Percentiles rank a stretch among this genome's conserved stretches.
Evolutionary conservation across 2,888 invertebrate genomes (phyloP).

Genomic region (Helobdella robusta): DNA sequence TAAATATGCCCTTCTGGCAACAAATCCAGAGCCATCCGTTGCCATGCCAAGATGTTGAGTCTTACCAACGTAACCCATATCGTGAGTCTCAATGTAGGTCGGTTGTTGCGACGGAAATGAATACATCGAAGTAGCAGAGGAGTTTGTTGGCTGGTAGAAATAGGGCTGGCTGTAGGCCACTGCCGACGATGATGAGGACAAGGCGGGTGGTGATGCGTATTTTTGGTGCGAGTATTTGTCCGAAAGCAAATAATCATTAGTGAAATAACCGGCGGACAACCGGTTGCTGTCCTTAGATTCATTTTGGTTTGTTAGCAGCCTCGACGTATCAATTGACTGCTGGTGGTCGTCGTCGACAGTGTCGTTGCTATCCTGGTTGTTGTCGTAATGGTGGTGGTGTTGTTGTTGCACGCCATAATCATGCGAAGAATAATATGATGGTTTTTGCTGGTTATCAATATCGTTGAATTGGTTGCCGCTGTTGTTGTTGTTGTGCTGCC

Average conservation of each 20-base stretch:
- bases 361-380: neutral
- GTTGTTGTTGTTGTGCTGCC: conserved; percentile 13
- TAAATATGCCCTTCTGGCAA: conserved; percentile 70
- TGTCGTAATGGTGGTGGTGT: too few relatives aligned
- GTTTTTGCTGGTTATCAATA: too few relatives aligned
- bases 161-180: too few relatives aligned
- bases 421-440: too few relatives aligned
- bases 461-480: too few relatives aligned
- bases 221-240: neutral
- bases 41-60: neutral
- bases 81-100: conserved; percentile 14
- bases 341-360: neutral
- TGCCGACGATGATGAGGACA: too few relatives aligned
- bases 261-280: too few relatives aligned
- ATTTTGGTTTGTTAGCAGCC: neutral
- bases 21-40: neutral
- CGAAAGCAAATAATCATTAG: too few relatives aligned
- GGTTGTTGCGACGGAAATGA: neutral
- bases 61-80: conserved; percentile 5
- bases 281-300: too few relatives aligned
- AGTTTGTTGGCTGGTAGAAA: neutral
- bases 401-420: too few relatives aligned
- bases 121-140: neutral
- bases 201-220: neutral
- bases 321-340: neutral